These are phyloP conservation scores for Huso huso DNA, from an alignment of 2,797 vertebrate species.

Conservation along the genomic window DNA sequence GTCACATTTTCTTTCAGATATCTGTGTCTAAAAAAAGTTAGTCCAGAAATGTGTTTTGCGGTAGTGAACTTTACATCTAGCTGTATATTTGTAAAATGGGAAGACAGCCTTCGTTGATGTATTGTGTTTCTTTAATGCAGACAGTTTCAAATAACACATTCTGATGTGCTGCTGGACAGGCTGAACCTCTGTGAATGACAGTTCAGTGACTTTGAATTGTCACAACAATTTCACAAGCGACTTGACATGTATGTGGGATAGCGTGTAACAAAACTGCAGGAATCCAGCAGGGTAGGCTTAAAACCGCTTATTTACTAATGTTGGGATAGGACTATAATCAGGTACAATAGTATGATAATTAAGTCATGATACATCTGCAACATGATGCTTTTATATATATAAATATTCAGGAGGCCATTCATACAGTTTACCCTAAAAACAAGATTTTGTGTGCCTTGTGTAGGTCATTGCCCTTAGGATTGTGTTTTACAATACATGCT, in stretches of 20 bases:
- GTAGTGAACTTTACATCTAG: too few relatives aligned
- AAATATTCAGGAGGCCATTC: too few relatives aligned
- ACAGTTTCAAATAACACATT: constrained; percentile 3
- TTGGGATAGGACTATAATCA: constrained; percentile 4
- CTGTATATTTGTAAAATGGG: too few relatives aligned
- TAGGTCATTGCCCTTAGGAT: too few relatives aligned
- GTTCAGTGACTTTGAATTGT: constrained; percentile 37
- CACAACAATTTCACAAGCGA: constrained; percentile 34
- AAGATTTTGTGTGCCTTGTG: too few relatives aligned
- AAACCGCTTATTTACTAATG: not conserved
- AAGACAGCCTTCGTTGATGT: too few relatives aligned
- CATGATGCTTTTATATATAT: too few relatives aligned
- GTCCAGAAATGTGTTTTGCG: too few relatives aligned
- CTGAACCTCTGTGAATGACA: constrained; percentile 35
- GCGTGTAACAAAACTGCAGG: not conserved
- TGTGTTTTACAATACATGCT: too few relatives aligned
- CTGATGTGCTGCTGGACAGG: constrained; percentile 19
- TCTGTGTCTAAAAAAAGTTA: too few relatives aligned
- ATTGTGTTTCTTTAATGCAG: constrained; percentile 17
- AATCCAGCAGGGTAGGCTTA: constrained; percentile 3
- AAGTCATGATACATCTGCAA: constrained; percentile 1
- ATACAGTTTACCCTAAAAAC: too few relatives aligned
- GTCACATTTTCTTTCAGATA: too few relatives aligned
- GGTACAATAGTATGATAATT: constrained; percentile 16
- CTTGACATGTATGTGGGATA: constrained; percentile 32